Percentiles rank a stretch among this genome's conserved stretches.
Evolutionary conservation across 2,888 invertebrate species (phyloP).

Genomic region (Plagiodera versicolora): DNA sequence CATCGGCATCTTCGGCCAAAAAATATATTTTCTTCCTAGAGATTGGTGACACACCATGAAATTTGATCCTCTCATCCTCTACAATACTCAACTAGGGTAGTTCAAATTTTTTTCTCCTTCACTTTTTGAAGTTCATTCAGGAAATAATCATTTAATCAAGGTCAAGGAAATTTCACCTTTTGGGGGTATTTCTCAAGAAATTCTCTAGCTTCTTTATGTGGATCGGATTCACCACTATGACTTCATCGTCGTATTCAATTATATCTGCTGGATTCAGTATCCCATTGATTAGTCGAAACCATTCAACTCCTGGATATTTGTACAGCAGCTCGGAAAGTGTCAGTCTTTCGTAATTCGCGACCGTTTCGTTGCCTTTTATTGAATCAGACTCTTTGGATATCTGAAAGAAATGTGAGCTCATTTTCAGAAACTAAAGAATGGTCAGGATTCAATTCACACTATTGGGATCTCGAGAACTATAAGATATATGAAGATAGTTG

Average conservation of each 20-base stretch:
- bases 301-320: conserved; percentile 52
- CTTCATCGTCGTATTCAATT: conserved; percentile 45
- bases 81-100: too few species aligned
- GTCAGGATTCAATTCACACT: too few species aligned
- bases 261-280: conserved; percentile 40
- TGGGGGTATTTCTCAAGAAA: conserved; percentile 42
- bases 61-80: too few species aligned
- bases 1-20: too few species aligned
- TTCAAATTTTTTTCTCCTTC: too few species aligned
- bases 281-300: conserved; percentile 48
- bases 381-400: conserved; percentile 38
- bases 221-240: conserved; percentile 43
- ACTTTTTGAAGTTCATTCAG: too few species aligned
- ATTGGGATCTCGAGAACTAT: too few species aligned
- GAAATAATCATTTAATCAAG: too few species aligned
- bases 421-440: too few species aligned
- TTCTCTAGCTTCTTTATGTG: conserved; percentile 44
- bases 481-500: too few species aligned
- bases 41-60: too few species aligned
- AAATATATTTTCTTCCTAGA: too few species aligned
- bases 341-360: conserved; percentile 31
- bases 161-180: conserved; percentile 42
- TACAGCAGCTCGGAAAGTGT: conserved; percentile 56
- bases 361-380: conserved; percentile 31
- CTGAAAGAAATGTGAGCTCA: conserved; percentile 26